These are phyloP conservation scores for Drosophila lini DNA, from an alignment of 1,140 invertebrate species.

Conservation along the genomic window DNA sequence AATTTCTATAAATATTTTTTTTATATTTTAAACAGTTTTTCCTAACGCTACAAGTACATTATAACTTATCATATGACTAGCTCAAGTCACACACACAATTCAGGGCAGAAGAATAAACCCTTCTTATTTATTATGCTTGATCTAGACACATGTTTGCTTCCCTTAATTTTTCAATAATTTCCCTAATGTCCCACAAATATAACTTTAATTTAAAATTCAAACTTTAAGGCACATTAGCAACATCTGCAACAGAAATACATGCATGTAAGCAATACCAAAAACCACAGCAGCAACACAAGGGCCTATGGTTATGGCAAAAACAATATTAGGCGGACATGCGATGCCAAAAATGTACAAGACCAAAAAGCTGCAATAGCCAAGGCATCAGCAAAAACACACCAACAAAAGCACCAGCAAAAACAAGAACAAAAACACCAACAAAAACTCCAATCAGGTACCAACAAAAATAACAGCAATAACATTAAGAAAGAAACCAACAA, in stretches of 20 bases:
- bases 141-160: no score
- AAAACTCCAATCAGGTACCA: neutral
- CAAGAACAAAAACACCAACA: neutral
- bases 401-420: slow-evolving; percentile 1
- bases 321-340: slow-evolving; percentile 1
- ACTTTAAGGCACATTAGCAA: neutral
- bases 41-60: no score
- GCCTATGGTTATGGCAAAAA: slow-evolving; percentile 1
- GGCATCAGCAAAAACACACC: neutral
- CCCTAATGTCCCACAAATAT: neutral
- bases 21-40: no score
- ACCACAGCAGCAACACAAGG: slow-evolving; percentile 6
- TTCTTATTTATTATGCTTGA: no score
- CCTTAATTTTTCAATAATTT: neutral
- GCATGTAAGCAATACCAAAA: slow-evolving; percentile 6
- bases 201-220: neutral
- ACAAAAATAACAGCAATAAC: neutral
- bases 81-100: no score
- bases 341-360: neutral
- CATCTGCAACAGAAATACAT: slow-evolving; percentile 18
- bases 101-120: no score
- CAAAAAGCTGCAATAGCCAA: slow-evolving; percentile 4
- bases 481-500: neutral
- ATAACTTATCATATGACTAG: no score
- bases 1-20: no score